Evolutionary conservation across 2,113 vertebrate species (phyloP).

Genomic region (Danio rerio): DNA sequence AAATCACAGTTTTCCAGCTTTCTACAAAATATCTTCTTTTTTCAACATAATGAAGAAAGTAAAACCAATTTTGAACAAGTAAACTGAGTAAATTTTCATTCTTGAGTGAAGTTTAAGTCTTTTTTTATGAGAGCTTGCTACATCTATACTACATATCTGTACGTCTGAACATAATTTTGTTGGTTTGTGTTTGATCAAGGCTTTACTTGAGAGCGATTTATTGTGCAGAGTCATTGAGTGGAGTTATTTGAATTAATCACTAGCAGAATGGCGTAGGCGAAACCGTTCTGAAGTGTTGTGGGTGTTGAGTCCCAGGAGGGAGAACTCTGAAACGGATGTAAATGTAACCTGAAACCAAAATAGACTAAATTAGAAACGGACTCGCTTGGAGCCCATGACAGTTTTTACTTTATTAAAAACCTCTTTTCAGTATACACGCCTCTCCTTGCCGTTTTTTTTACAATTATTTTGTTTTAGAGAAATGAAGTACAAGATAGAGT

Average conservation of each 20-base stretch:
- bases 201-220: neutral
- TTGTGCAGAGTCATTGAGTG: neutral
- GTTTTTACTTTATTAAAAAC: slow-evolving; percentile 1
- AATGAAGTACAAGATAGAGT: no score
- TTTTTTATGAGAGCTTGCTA: neutral
- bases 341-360: slow-evolving; percentile 34
- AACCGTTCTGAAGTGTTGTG: neutral
- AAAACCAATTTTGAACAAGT: no score
- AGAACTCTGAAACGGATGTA: slow-evolving; percentile 35
- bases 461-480: neutral
- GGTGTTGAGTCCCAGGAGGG: slow-evolving; percentile 39
- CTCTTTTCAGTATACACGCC: neutral
- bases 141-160: neutral
- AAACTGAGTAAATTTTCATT: no score
- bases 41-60: no score
- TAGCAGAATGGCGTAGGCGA: slow-evolving; percentile 33
- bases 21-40: no score
- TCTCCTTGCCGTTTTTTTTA: neutral
- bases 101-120: neutral
- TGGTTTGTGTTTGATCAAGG: slow-evolving; percentile 13
- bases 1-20: no score
- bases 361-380: slow-evolving; percentile 15
- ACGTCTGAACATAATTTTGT: neutral
- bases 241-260: slow-evolving; percentile 16
- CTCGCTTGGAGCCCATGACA: neutral